Evolutionary conservation across 37 sponge, comb jelly and placozoan species (phyloP).

Genomic region (Chondrilla cf. caribensis): DNA sequence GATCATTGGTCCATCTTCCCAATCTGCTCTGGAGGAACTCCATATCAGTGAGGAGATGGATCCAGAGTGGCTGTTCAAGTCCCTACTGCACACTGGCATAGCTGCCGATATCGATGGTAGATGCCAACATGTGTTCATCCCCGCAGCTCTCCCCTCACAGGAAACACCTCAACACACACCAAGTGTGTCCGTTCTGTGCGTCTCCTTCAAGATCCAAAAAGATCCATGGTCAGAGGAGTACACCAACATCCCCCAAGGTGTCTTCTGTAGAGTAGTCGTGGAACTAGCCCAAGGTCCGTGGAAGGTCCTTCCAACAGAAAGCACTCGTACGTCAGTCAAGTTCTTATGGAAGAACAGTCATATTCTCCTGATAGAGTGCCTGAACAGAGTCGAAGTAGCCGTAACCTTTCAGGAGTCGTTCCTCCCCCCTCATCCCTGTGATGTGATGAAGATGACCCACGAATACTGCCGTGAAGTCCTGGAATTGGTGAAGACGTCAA

Average conservation of each 20-base stretch:
- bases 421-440: no score
- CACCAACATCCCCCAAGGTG: constrained; percentile 7
- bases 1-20: not conserved
- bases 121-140: not conserved
- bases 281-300: not conserved
- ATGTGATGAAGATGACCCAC: no score
- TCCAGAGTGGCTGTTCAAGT: not conserved
- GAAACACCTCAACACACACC: not conserved
- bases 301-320: not conserved
- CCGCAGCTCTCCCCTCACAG: not conserved
- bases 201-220: not conserved
- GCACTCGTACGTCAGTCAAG: not conserved
- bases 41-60: not conserved
- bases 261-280: constrained; percentile 5
- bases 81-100: not conserved
- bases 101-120: not conserved
- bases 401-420: no score
- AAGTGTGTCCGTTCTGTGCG: not conserved
- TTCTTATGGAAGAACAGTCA: not conserved
- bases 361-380: no score
- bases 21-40: not conserved
- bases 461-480: no score
- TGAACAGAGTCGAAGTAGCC: no score
- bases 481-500: no score
- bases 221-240: not conserved